Evolutionary conservation across 2,113 vertebrate genomes (phyloP), one percentile per base, ranked within the genome.

Genomic region (Myiagra hebetior): DNA sequence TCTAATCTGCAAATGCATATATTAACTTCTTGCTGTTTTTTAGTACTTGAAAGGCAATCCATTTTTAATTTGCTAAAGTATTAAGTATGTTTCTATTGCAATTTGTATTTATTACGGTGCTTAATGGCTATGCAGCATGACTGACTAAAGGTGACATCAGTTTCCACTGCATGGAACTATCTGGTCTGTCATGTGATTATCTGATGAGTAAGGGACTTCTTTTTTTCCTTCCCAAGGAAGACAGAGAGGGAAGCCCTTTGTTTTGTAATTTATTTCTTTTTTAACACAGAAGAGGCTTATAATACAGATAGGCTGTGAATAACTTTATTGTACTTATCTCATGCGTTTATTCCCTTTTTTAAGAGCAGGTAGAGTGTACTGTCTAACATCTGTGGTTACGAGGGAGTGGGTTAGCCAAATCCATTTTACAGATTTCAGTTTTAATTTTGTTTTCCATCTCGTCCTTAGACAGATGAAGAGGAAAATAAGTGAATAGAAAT

Each of bases 61-160:
- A 52, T 95, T 96, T 94, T 84, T 84, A 86, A 86, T 91, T 88
- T 94, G 33, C 85, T 62, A 2, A 75, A 93, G 52, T 88, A 91
- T 88, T 86, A 91, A 86, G 70, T 86, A 67, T 72, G 49, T 88
- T 96, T 93, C 56, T 78, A 2, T 80, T 81, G 64, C 74, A 92
- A 84, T 94, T 95, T 86, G 42, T 92, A 86, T 95, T 95, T 94
- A 93, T 96, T 93, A 84, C 11, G 56, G 44, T 79, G 85, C 76
- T 77, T 88, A 91, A 70, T 78, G 87, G 64, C 76, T 78, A 30
- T 75, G 64, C 90, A 92, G 64, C 64, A 46, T 86, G 56, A 74
- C 83, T 84, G 88, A 87, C 80, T 80, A 90, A 93, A 88, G 49
- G 75, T 77, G 76, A 52, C 68, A 70, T 49, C 72, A 80, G 11